A percentile compares a stretch with the other conserved stretches of the same genome.
phyloP scores from a whole-genome alignment of 2,797 vertebrate genomes.

The Mormyrus hasselquistii region DNA sequence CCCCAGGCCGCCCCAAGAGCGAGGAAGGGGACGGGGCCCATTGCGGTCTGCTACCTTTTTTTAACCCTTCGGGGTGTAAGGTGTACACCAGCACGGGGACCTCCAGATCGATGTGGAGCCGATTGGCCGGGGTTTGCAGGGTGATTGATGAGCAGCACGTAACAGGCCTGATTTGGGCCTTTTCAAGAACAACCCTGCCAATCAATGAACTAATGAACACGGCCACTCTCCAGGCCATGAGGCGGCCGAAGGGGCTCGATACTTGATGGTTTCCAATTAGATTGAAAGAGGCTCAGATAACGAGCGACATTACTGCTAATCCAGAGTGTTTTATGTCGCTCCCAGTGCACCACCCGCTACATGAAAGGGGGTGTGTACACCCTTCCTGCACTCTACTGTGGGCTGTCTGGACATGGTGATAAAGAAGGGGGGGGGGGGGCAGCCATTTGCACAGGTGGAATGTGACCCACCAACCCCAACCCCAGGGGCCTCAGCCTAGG shows the following conservation, averaged over 20 bases:
- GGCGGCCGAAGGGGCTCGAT: background rate
- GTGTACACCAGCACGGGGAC: background rate
- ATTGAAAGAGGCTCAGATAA: background rate
- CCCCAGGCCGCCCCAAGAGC: background rate
- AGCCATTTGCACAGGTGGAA: background rate
- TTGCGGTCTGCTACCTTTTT: background rate
- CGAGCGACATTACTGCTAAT: conserved; percentile 4
- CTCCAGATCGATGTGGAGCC: background rate
- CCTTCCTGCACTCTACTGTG: background rate
- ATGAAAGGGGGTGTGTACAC: background rate
- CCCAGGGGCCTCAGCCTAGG: background rate
- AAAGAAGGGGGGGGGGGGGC: background rate
- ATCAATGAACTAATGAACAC: conserved; percentile 11
- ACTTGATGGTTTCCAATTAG: conserved; percentile 11
- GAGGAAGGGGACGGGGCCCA: background rate
- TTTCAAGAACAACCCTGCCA: conserved; percentile 7
- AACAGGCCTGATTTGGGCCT: background rate
- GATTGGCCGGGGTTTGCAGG: background rate
- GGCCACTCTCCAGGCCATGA: background rate
- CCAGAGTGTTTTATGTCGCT: background rate
- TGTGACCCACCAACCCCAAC: background rate
- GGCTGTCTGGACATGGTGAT: conserved; percentile 2
- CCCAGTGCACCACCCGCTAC: background rate
- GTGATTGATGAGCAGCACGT: background rate
- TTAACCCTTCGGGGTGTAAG: background rate